Base-by-base conservation (phyloP, 2,888 invertebrate species). In the Miltochrista miniata region DNA sequence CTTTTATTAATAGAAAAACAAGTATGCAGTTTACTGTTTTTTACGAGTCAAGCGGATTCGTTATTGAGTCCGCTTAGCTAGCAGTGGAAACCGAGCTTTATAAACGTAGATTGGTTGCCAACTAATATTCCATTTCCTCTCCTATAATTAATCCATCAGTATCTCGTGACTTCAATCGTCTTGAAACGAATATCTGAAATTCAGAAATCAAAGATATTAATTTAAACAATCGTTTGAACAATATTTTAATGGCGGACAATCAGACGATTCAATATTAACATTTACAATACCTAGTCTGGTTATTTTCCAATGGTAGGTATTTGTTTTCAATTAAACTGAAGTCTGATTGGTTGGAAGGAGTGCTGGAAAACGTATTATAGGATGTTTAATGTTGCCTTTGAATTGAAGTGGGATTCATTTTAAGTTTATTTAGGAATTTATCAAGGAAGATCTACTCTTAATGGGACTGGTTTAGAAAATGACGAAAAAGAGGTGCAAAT, bases 291-390 rank as follows among this genome's bases (percentile, higher is more conserved):
- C 56, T 24, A 24, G 3, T 24, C 18, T 24, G 5, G 18, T 40
- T 49, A 51, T 46, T 61, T 59, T 61, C 54, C 59, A 63, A 56
- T 51, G 48, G 54, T 61, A 36, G 48, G 53, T 61, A 36, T 54
- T 59, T 54, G 31, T 64, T 30, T 63, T 53, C 60, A 62, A 66
- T 65, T 66, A 59, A 64, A 52, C 49, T 37, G 12, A 18, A n/a
- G 33, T 31, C 30, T 30, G 31, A 31, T 38, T 11, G 8, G 15
- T 38, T 38, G 15, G 15, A 11, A 7, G 35, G 18, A 24, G 18
- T 24, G 18, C 18, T 24, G 18, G 18, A 24, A 24, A 24, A 24
- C 5, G 18, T 24, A 24, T 24, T 24, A 24, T 24, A 5, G 18
- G 18, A 24, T 24, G 18, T 4, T 24, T 24, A 24, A 24, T 24